Evolutionary conservation across 2,888 invertebrate species (phyloP), one percentile per base, ranked within the genome.

Genomic region (Yponomeuta evonymella): DNA sequence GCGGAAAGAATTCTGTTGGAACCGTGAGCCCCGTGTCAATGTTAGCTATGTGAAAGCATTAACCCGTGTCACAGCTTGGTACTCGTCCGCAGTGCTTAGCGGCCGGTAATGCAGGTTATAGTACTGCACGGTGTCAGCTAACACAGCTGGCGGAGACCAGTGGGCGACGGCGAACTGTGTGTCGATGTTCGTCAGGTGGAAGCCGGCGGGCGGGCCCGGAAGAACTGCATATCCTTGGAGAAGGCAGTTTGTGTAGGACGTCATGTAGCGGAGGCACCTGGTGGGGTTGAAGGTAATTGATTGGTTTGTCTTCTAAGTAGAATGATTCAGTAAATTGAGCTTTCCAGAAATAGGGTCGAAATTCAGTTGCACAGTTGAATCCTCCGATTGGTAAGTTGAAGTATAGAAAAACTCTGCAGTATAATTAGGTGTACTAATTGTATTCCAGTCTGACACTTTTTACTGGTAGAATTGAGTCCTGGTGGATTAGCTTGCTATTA

Each of bases 191-290:
- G 95, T 94, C 8, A 96, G 94, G 76, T 94, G 94, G 2, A 97
- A 91, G 70, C 93, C 92, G 0, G 94, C 93, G 0, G 97, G 97
- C 0, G 95, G 93, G 48, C 96, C 95, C 0, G 97, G 96, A 1
- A 97, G 91, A 0, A 97, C 97, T 0, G 96, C 96, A 85, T 97
- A 97, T 23, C 97, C 96, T 87, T 96, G 96, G 74, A 97, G 93
- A 33, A 97, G 92, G 81, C 97, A 97, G 89, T 95, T 96, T 65
- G 95, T 95, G 88, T 96, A 96, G 65, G 96, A 95, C 8, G 93
- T 93, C 95, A 97, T 97, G 86, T 95, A 96, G 72, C 96, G 95
- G 72, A 97, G 93, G 82, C 97, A 97, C 71, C 91, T 91, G 77
- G 23, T 33, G 15, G 15, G 62, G 15, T 15, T n/a, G 62, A 43